A percentile compares a stretch with the other conserved stretches of the same genome.
phyloP scores from a whole-genome alignment of 2,113 vertebrate species.

The Equus quagga region DNA sequence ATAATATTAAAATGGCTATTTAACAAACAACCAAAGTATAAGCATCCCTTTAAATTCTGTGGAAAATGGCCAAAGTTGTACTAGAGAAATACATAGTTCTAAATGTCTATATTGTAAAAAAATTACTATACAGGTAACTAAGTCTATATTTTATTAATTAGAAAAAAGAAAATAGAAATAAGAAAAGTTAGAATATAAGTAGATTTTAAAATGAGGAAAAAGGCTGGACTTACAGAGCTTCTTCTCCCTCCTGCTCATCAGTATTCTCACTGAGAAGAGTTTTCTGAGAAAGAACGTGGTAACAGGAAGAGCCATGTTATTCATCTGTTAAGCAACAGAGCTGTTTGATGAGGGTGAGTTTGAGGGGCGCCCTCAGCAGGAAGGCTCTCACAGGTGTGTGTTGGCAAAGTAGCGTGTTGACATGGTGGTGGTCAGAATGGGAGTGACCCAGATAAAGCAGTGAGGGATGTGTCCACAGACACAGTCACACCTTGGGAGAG shows the following conservation, averaged over 20 bases:
- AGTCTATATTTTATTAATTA: neutral
- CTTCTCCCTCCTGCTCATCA: neutral
- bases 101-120: conserved; percentile 1
- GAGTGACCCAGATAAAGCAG: neutral
- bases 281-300: no score
- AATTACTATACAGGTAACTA: neutral
- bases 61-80: neutral
- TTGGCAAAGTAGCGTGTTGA: neutral
- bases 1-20: neutral
- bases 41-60: neutral
- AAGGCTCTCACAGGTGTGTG: neutral
- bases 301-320: neutral
- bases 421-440: no score
- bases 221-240: neutral
- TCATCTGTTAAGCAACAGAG: neutral
- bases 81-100: neutral
- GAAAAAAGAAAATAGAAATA: neutral
- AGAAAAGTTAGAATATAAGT: neutral
- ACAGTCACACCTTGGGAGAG: neutral
- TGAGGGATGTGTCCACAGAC: neutral
- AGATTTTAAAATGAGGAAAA: neutral
- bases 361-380: neutral
- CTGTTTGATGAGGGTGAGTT: neutral
- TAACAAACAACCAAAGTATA: neutral
- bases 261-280: neutral